phyloP scores from a whole-genome alignment of 2,797 vertebrate species.

The Xiphorhynchus erythropygius region DNA sequence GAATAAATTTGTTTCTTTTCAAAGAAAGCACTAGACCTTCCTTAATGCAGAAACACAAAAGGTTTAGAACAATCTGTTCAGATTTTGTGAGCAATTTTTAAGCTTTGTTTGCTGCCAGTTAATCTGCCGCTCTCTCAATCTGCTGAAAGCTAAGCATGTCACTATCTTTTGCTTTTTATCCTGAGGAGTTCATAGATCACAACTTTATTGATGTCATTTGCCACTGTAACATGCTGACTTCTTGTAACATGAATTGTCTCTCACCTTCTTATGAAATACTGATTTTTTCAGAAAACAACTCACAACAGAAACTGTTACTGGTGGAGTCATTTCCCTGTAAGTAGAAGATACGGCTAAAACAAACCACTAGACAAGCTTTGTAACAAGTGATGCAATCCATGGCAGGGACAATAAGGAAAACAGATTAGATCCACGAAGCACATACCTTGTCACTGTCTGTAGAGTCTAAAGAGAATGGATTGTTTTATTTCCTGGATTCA shows the following conservation, averaged over 20 bases:
- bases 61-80: constrained; percentile 21
- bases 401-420: neutral
- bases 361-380: neutral
- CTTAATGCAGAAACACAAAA: constrained; percentile 6
- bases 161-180: neutral
- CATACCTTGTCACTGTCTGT: neutral
- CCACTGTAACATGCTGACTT: neutral
- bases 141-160: neutral
- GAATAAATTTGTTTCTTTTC: constrained; percentile 33
- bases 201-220: neutral
- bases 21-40: constrained; percentile 18
- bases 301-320: neutral
- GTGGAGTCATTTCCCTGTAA: neutral
- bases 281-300: neutral
- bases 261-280: neutral
- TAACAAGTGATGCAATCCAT: neutral
- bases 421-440: neutral
- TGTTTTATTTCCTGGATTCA: constrained; percentile 49
- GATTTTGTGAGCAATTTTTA: constrained; percentile 31
- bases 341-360: neutral
- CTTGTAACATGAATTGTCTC: neutral
- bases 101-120: neutral
- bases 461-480: constrained; percentile 8
- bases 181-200: neutral
- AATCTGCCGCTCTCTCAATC: neutral